Percentiles rank a stretch among this genome's conserved stretches.
Evolutionary conservation across 1,140 invertebrate genomes (phyloP).

Genomic region (Monomorium pharaonis): DNA sequence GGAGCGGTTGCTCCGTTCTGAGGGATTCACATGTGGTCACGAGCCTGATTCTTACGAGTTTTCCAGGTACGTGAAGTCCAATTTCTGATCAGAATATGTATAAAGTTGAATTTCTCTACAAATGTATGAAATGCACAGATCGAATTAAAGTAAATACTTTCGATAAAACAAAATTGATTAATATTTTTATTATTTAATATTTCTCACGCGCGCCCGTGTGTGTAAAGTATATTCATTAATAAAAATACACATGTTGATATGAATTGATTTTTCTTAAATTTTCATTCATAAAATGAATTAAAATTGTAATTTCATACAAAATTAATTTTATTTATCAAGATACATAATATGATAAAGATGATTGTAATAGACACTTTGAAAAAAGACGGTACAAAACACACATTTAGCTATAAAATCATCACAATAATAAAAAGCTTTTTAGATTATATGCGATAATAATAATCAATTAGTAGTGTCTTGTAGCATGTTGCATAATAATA

Average conservation of each 20-base stretch:
- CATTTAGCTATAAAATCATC: slow-evolving; percentile 7
- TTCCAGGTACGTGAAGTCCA: slow-evolving; percentile 86
- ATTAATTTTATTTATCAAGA: slow-evolving; percentile 9
- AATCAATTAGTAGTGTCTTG: neutral
- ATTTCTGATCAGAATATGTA: neutral
- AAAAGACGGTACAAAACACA: neutral
- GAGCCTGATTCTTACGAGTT: slow-evolving; percentile 99
- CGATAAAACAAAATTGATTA: neutral
- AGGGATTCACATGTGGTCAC: slow-evolving; percentile 94
- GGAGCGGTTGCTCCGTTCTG: slow-evolving; percentile 90
- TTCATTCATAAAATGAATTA: slow-evolving; percentile 13
- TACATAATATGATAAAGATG: slow-evolving; percentile 5
- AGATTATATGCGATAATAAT: neutral
- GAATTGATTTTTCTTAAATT: neutral
- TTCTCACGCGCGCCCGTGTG: no score
- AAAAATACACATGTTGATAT: no score
- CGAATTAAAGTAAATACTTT: neutral
- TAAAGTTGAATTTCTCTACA: neutral
- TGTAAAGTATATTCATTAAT: no score
- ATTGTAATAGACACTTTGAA: neutral
- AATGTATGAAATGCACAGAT: neutral
- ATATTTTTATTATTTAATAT: neutral
- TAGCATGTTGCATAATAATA: neutral
- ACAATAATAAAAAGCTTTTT: slow-evolving; percentile 12
- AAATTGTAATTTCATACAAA: slow-evolving; percentile 3